phyloP scores from a whole-genome alignment of 2,797 vertebrate genomes.

The Sebastes oblongus region DNA sequence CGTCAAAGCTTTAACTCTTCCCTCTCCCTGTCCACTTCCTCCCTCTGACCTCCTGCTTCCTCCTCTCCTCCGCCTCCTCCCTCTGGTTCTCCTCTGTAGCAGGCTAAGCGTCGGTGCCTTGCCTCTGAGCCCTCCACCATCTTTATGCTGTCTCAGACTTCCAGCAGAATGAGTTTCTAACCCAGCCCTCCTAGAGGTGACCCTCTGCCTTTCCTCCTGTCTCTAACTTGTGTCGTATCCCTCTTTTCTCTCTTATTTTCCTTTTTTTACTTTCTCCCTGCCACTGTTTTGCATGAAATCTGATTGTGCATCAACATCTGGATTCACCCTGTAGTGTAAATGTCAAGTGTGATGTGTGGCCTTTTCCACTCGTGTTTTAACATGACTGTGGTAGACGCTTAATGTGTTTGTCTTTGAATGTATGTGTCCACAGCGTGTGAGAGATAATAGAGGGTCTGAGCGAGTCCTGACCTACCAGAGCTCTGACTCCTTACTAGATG shows the following conservation, averaged over 20 bases:
- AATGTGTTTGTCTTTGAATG: slow-evolving; percentile 18
- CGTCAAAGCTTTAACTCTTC: slow-evolving; percentile 20
- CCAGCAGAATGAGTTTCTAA: slow-evolving; percentile 98
- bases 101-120: slow-evolving; percentile 94
- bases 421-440: slow-evolving; percentile 64
- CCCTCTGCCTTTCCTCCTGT: slow-evolving; percentile 49
- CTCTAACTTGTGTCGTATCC: neutral
- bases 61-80: slow-evolving; percentile 63
- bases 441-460: slow-evolving; percentile 79
- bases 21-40: slow-evolving; percentile 15
- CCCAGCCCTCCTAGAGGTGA: slow-evolving; percentile 71
- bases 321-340: neutral
- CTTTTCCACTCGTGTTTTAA: neutral
- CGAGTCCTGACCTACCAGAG: slow-evolving; percentile 78
- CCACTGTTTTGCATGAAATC: slow-evolving; percentile 15
- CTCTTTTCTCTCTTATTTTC: neutral
- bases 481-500: slow-evolving; percentile 92
- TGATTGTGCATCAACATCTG: neutral
- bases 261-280: slow-evolving; percentile 23
- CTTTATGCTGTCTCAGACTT: slow-evolving; percentile 99
- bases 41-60: slow-evolving; percentile 41
- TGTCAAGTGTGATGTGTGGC: neutral
- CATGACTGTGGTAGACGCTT: neutral
- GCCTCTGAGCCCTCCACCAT: slow-evolving; percentile 97
- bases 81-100: slow-evolving; percentile 47